These are phyloP conservation scores for Squalus acanthias DNA, from an alignment of 2,797 vertebrate species.

Conservation along the genomic window DNA sequence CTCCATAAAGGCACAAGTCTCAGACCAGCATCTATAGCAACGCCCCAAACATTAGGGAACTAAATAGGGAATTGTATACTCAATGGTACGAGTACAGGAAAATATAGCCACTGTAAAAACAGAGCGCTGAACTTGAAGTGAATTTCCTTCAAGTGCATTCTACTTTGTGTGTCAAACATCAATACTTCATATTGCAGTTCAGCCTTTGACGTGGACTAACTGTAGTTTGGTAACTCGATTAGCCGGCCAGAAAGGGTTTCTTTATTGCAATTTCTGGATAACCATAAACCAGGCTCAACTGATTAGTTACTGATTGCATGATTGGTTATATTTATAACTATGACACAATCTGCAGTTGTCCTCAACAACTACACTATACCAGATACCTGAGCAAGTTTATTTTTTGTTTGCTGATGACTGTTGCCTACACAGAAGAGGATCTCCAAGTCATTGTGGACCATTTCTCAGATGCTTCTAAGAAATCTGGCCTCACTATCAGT, in stretches of 20 bases:
- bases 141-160: background rate
- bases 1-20: background rate
- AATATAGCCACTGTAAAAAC: background rate
- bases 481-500: no score
- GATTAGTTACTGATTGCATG: background rate
- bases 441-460: no score
- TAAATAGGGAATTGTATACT: background rate
- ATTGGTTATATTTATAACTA: background rate
- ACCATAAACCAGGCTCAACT: background rate
- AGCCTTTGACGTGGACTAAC: background rate
- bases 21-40: background rate
- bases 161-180: background rate
- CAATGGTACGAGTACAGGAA: background rate
- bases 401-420: background rate
- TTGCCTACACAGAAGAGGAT: no score
- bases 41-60: background rate
- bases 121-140: background rate
- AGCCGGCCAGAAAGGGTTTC: background rate
- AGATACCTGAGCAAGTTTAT: background rate
- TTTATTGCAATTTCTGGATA: background rate
- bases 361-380: background rate
- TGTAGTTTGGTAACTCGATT: background rate
- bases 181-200: background rate
- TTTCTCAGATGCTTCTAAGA: no score
- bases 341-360: background rate